Conservation (phyloP, 2,888 invertebrate genomes). For the Rotaria socialis region DNA sequence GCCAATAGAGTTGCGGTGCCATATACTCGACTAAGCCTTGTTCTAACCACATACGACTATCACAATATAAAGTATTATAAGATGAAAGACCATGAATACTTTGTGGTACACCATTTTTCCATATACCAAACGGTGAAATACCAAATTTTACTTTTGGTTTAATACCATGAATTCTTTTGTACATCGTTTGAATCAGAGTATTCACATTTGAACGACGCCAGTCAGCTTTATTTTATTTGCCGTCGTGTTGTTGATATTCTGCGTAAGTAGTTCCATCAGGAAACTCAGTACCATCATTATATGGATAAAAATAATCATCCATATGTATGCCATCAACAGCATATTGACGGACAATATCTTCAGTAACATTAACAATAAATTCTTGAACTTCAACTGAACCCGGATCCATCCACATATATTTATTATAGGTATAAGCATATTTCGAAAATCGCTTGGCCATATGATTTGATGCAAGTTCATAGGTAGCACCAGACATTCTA, state of each 20-base stretch:
- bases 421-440: conserved; percentile 50
- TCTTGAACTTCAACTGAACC: conserved; percentile 51
- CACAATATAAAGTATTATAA: conserved; percentile 52
- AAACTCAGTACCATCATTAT: conserved; percentile 52
- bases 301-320: conserved; percentile 58
- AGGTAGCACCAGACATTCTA: conserved; percentile 49
- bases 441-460: conserved; percentile 52
- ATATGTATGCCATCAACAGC: conserved; percentile 55
- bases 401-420: conserved; percentile 55
- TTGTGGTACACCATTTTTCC: conserved; percentile 52
- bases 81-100: conserved; percentile 49
- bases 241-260: conserved; percentile 51
- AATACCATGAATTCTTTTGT: conserved; percentile 49
- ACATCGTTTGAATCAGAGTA: conserved; percentile 50
- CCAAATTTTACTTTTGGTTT: conserved; percentile 52
- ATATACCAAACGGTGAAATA: conserved; percentile 56
- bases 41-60: conserved; percentile 52
- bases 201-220: conserved; percentile 55
- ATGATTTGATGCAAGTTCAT: conserved; percentile 52
- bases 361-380: conserved; percentile 50
- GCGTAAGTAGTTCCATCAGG: conserved; percentile 53
- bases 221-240: conserved; percentile 50
- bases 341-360: conserved; percentile 52
- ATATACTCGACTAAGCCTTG: conserved; percentile 55
- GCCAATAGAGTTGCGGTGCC: conserved; percentile 55